phyloP scores from a whole-genome alignment of 2,797 vertebrate species.

The Thalassophryne amazonica region DNA sequence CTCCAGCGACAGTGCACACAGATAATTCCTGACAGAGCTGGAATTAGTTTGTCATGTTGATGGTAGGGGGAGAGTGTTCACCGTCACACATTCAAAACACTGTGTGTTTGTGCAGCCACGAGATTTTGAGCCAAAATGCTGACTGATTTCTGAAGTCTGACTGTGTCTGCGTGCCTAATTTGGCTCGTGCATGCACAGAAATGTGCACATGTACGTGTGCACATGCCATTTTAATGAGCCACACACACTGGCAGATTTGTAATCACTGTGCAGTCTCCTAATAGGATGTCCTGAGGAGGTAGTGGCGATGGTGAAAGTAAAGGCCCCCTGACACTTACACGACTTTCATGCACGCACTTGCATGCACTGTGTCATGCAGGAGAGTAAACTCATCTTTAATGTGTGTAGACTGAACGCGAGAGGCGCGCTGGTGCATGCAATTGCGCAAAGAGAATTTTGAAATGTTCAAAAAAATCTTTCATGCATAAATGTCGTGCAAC shows the following conservation, averaged over 20 bases:
- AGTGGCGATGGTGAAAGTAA: too few species aligned
- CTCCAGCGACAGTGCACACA: not conserved
- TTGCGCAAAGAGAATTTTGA: too few species aligned
- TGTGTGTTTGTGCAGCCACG: not conserved
- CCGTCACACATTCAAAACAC: conserved; percentile 2
- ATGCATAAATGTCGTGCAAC: too few species aligned
- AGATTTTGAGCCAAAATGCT: not conserved
- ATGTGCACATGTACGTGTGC: conserved; percentile 5
- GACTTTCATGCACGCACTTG: too few species aligned
- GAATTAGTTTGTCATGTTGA: conserved; percentile 38
- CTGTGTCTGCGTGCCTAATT: conserved; percentile 6
- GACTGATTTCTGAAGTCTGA: not conserved
- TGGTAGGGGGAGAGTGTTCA: not conserved
- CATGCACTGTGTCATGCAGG: too few species aligned
- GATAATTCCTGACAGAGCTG: conserved; percentile 28
- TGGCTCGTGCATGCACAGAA: conserved; percentile 4
- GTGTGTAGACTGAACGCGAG: too few species aligned
- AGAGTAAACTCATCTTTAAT: too few species aligned
- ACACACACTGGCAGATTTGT: conserved; percentile 30
- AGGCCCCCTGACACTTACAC: too few species aligned
- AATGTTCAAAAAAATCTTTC: too few species aligned
- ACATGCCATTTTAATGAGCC: conserved; percentile 49
- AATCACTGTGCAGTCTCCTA: conserved; percentile 64
- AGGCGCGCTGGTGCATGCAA: too few species aligned
- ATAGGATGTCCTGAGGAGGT: conserved; percentile 63